Conservation (phyloP, 2,797 vertebrate species). For the Sarcophilus harrisii region DNA sequence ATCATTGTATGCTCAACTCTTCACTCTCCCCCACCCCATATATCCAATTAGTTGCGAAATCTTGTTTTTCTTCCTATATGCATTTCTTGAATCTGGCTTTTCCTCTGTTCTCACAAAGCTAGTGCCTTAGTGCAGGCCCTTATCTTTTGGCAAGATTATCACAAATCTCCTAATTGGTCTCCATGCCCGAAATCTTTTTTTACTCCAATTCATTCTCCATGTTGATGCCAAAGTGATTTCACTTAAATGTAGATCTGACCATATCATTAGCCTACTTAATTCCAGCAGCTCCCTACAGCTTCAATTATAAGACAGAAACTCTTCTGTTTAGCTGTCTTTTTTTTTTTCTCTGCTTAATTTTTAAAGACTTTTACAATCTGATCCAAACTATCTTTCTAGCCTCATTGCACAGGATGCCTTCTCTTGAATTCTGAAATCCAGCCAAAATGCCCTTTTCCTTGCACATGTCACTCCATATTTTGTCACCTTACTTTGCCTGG, state of each 20-base stretch:
- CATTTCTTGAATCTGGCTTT: not conserved
- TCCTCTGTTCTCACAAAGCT: not conserved
- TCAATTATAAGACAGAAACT: not conserved
- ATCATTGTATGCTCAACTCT: not conserved
- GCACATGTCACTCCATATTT: not conserved
- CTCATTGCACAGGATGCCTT: not conserved
- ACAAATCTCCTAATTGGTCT: not conserved
- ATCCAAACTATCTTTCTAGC: not conserved
- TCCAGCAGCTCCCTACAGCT: not conserved
- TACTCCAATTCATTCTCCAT: not conserved
- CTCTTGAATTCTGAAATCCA: not conserved
- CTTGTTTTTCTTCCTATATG: not conserved
- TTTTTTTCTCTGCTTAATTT: not conserved
- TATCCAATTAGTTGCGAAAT: not conserved
- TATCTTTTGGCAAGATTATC: not conserved
- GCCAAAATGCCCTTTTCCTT: not conserved
- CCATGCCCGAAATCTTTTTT: not conserved
- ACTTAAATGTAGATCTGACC: not conserved
- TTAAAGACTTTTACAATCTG: not conserved
- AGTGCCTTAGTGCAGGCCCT: not conserved
- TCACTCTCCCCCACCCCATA: not conserved
- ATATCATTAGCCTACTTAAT: not conserved
- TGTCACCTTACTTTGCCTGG: not conserved
- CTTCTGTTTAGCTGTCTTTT: not conserved
- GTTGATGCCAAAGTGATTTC: not conserved